phyloP scores from a whole-genome alignment of 2,888 invertebrate species.

The Calliphora vomitoria region DNA sequence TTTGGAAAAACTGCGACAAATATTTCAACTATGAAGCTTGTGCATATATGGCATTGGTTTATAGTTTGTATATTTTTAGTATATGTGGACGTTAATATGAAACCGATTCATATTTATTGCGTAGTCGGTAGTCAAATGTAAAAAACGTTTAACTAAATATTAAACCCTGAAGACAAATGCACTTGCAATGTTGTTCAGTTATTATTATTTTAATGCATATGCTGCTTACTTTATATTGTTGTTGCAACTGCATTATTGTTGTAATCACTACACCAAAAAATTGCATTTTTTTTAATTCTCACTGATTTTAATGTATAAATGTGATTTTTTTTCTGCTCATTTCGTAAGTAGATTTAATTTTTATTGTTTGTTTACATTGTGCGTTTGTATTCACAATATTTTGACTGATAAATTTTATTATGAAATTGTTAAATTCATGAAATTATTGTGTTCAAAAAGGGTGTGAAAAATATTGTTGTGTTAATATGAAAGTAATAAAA shows the following conservation, averaged over 20 bases:
- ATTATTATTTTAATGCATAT: constrained; percentile 71
- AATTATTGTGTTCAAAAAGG: constrained; percentile 16
- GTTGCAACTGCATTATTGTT: constrained; percentile 62
- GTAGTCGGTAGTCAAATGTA: too few relatives aligned
- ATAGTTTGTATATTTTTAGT: too few relatives aligned
- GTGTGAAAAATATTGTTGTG: constrained; percentile 1
- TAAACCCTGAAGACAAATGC: too few relatives aligned
- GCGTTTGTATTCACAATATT: constrained; percentile 60
- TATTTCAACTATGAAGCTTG: too few relatives aligned
- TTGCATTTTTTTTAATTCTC: constrained; percentile 59
- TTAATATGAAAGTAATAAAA: background rate
- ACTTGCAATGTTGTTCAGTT: constrained; percentile 69
- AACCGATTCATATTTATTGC: too few relatives aligned
- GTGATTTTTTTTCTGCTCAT: constrained; percentile 32
- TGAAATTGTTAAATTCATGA: constrained; percentile 41
- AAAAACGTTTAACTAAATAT: too few relatives aligned
- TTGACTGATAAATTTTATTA: constrained; percentile 62
- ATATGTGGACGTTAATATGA: too few relatives aligned
- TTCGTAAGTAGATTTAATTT: constrained; percentile 67
- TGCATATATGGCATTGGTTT: too few relatives aligned
- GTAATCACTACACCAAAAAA: constrained; percentile 73
- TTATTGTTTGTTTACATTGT: constrained; percentile 56
- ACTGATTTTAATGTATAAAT: constrained; percentile 62
- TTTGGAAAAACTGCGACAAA: too few relatives aligned
- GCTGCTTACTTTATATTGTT: constrained; percentile 60